phyloP scores from a whole-genome alignment of 2,113 vertebrate genomes.

The Corythoichthys haematopterus region DNA sequence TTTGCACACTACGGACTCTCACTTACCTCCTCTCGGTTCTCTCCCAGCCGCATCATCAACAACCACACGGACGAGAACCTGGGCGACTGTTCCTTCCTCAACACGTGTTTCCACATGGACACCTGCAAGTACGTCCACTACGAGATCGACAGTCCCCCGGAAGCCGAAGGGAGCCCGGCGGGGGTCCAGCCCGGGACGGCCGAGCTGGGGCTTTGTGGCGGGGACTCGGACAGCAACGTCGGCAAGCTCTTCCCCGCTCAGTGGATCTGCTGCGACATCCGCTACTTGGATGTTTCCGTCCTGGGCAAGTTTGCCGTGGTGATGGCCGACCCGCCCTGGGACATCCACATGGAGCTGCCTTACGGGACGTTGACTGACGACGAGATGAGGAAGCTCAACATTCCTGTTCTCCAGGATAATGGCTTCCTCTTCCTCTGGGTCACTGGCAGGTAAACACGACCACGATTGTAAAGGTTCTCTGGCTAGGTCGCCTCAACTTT shows the following conservation, averaged over 20 bases:
- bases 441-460: constrained; percentile 79
- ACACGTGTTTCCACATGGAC: constrained; percentile 96
- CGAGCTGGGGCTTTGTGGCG: constrained; percentile 75
- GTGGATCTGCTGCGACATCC: constrained; percentile 95
- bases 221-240: constrained; percentile 77
- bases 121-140: constrained; percentile 94
- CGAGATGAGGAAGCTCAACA: constrained; percentile 92
- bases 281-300: constrained; percentile 87
- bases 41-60: constrained; percentile 81
- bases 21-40: background rate
- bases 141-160: constrained; percentile 85
- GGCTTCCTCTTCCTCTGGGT: constrained; percentile 96
- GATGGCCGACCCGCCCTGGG: constrained; percentile 95
- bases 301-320: constrained; percentile 92
- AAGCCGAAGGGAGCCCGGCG: constrained; percentile 65
- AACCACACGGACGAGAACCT: constrained; percentile 91
- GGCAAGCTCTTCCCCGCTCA: constrained; percentile 87
- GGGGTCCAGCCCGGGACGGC: constrained; percentile 65
- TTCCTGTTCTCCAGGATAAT: constrained; percentile 88
- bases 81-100: constrained; percentile 91
- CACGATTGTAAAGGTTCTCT: background rate
- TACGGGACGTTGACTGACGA: constrained; percentile 91
- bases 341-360: constrained; percentile 94
- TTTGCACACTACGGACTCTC: background rate
- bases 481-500: background rate